Base-by-base conservation (phyloP, 2,888 invertebrate genomes). In the Cartodere bifasciata region DNA sequence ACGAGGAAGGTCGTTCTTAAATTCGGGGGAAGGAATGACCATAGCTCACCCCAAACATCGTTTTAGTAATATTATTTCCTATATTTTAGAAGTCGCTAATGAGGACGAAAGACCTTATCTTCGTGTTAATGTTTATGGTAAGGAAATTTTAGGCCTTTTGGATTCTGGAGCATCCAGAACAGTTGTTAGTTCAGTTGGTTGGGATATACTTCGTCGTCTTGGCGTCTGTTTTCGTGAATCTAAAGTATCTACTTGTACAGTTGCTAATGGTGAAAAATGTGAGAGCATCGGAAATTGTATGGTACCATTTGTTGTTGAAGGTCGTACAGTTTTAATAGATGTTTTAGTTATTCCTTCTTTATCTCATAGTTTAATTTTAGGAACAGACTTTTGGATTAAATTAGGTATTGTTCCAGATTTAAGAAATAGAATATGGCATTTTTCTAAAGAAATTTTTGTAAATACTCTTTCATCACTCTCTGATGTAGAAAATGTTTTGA, bases 71-170 rank as follows among this genome's bases (percentile, higher is more conserved):
- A n/a, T n/a, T n/a, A n/a, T n/a, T n/a, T n/a, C 38, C 16, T 40
- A 31, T 16, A 38, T 40, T 10, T 16, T 40, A 2, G 29, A 31
- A 14, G 35, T 34, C 13, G 28, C 31, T 11, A 14, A 14, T 16
- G 29, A 29, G 6, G 36, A 38, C 23, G 34, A 32, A 14, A 29
- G 32, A 9, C 35, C 29, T 1, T 30, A 35, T 24, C 17, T 35
- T 4, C 10, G 16, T n/a, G 12, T 35, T 3, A 13, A 15, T n/a
- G 13, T 31, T 35, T 32, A 13, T 16, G 32, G 28, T 10, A 4
- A 5, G 2, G 11, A 15, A 9, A 13, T 36, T 10, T 10, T 28
- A 4, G 36, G 32, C 7, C 15, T 36, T 6, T 14, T 36, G 6
- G 32, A 32, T 21, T 29, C 29, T 4, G 36, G 32, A n/a, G 32